Base-by-base conservation (phyloP, 2,888 invertebrate species). In the Dicycla oo region DNA sequence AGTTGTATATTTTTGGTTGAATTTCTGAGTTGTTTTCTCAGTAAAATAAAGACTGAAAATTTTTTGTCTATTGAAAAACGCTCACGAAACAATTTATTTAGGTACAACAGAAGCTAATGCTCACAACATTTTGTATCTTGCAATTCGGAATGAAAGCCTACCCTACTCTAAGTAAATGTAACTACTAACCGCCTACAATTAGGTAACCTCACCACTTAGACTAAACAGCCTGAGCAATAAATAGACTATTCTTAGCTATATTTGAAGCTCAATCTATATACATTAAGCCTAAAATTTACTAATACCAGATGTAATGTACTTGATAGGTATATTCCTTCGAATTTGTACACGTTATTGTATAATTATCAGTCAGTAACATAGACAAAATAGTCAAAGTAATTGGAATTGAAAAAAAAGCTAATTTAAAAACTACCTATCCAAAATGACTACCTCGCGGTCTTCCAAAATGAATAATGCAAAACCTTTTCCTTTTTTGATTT, bases 401-500 rank as follows among this genome's bases (percentile, higher is more conserved):
- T 57, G 4, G 18, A 53, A 26, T 53, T 26, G 8, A 26, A 53
- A 26, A 40, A 20, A n/a, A 53, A 10, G 11, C 11, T 15, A 26
- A 61, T 38, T 15, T 40, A 30, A 54, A 45, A 18, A 23, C 18
- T 3, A 10, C 43, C 5, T 13, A 43, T 51, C 18, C 3, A 38
- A 23, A 64, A 38, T 51, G 3, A n/a, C 34, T 11, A 11, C n/a
- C 20, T 7, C n/a, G 10, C 34, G 1, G 30, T 0, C n/a, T 18
- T 34, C 18, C 3, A 30, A 78, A 69, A 73, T 73, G 34, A 74
- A 60, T 78, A 74, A 78, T 69, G 15, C 45, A 53, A 45, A 51
- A 58, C 6, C 43, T n/a, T 43, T n/a, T 53, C 18, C 66, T 38
- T n/a, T 58, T 77, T 70, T n/a, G n/a, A n/a, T n/a, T n/a, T n/a